Percentiles rank a stretch among this genome's conserved stretches.
Conservation (phyloP, 1,140 invertebrate species). For the Aphelenchoides besseyi region DNA sequence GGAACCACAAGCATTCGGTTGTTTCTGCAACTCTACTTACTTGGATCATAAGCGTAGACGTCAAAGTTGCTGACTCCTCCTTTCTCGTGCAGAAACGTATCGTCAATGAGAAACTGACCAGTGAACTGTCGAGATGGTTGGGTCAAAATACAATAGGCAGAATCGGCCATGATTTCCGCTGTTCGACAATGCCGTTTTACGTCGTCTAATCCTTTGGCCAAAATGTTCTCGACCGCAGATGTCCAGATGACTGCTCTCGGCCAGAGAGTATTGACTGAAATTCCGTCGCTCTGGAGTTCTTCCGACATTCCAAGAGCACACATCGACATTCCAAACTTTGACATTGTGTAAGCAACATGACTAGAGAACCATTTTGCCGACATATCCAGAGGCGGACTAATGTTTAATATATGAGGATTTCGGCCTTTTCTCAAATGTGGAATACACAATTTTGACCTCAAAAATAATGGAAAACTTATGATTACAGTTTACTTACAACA, state of each 20-base stretch:
- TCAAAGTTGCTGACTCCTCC: constrained; percentile 77
- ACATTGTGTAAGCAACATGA: constrained; percentile 93
- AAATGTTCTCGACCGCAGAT: constrained; percentile 22
- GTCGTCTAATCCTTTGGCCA: not conserved
- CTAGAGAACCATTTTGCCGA: constrained; percentile 82
- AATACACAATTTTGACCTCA: constrained; percentile 75
- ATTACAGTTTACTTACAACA: constrained; percentile 69
- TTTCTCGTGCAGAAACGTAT: constrained; percentile 89
- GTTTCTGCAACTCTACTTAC: no score
- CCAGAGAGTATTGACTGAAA: constrained; percentile 91
- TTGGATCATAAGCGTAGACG: constrained; percentile 77
- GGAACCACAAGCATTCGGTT: no score
- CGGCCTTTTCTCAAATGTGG: constrained; percentile 81
- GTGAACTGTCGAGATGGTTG: constrained; percentile 75
- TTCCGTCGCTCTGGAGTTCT: constrained; percentile 77
- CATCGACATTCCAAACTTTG: constrained; percentile 98
- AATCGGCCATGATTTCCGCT: constrained; percentile 73
- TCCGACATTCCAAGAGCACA: constrained; percentile 88
- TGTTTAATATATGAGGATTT: constrained; percentile 90
- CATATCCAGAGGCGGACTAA: constrained; percentile 88
- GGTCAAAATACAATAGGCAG: constrained; percentile 79
- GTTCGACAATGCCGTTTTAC: constrained; percentile 70
- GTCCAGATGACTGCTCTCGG: constrained; percentile 28
- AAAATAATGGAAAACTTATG: not conserved
- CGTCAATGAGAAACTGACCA: constrained; percentile 89